phyloP scores from a whole-genome alignment of 37 sponge, comb jelly and placozoan genomes.

The Beroe ovata region DNA sequence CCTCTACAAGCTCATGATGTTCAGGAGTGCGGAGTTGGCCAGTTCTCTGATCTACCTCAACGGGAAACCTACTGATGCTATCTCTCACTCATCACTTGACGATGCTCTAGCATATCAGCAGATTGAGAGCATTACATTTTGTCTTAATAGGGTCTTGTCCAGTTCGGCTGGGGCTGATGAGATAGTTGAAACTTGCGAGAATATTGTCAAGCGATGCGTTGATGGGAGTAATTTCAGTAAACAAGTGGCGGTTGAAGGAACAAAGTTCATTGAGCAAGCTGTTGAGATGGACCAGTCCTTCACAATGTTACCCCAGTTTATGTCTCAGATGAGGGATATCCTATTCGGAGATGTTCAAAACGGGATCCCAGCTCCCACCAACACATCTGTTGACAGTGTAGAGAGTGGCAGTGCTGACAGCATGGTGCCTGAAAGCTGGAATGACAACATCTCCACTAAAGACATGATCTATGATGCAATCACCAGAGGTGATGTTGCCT shows the following conservation, averaged over 20 bases:
- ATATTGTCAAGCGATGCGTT: background rate
- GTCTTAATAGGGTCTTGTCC: constrained; percentile 19
- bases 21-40: constrained; percentile 36
- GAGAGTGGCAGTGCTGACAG: background rate
- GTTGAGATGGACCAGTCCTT: background rate
- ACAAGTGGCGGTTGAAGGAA: constrained; percentile 23
- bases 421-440: background rate
- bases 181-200: constrained; percentile 18
- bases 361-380: background rate
- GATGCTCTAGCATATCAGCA: constrained; percentile 56
- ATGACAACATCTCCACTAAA: background rate
- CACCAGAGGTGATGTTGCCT: constrained; percentile 8
- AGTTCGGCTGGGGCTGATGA: background rate
- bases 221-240: constrained; percentile 34
- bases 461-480: background rate
- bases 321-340: background rate
- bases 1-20: constrained; percentile 5
- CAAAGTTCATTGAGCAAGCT: constrained; percentile 45
- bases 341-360: background rate
- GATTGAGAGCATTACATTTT: constrained; percentile 55
- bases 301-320: background rate
- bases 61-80: constrained; percentile 32
- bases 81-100: constrained; percentile 37
- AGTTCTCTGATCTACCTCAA: constrained; percentile 24
- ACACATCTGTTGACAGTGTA: background rate